A percentile compares a stretch with the other conserved stretches of the same genome.
Conservation (phyloP, 2,797 vertebrate species). For the Onychomys leucogaster region DNA sequence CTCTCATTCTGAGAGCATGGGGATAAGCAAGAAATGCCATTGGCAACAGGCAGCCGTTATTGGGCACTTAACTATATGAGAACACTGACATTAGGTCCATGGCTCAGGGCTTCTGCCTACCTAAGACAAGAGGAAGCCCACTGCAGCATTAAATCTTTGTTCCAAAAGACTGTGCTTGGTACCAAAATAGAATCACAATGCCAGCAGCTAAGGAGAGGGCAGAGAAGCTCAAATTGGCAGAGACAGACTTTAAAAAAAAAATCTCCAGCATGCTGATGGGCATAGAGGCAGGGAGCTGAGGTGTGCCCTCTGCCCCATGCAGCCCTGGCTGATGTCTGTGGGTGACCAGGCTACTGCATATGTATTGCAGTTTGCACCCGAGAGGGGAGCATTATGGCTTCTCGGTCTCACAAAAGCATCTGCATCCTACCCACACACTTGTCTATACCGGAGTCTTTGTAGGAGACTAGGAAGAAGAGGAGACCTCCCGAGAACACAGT, state of each 20-base stretch:
- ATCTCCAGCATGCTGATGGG: no score
- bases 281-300: no score
- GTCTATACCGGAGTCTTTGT: neutral
- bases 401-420: neutral
- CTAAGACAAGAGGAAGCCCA: neutral
- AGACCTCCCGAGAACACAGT: neutral
- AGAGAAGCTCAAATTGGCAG: neutral
- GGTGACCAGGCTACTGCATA: rapidly evolving
- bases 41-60: neutral
- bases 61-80: neutral
- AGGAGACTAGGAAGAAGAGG: neutral
- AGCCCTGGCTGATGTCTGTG: no score
- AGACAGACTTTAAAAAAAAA: neutral
- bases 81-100: neutral
- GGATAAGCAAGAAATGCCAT: neutral
- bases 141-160: neutral
- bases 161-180: neutral
- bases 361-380: neutral
- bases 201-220: neutral
- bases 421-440: neutral
- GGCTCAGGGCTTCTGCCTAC: neutral
- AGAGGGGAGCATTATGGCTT: neutral
- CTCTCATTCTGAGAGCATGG: neutral
- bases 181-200: neutral
- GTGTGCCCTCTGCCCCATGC: neutral